Evolutionary conservation across 2,113 vertebrate species (phyloP), one percentile per base, ranked within the genome.

Genomic region (Scomber japonicus): DNA sequence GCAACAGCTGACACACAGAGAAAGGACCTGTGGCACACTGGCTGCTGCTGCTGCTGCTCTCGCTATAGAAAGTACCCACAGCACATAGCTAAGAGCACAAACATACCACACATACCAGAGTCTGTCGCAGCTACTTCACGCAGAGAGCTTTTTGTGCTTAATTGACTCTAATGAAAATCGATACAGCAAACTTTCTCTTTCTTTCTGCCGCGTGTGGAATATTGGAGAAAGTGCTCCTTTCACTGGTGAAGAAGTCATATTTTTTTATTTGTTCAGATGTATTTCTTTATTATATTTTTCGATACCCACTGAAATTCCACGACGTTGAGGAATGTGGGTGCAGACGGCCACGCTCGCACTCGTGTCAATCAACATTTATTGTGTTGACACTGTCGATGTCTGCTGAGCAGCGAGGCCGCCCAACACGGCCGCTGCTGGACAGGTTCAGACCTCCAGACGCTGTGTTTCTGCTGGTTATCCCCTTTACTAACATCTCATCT

Each of bases 1-100:
- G 75, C 67, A 86, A 83, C 93, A 93, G 90, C 91, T 88, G 89
- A 83, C 60, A 17, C 63, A 19, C 72, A 75, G 81, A 72, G 81
- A 89, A 19, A 54, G 61, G 61, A 71, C 60, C 59, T 69, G 77
- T 71, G 80, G 71, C 69, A 65, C 53, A 83, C 44, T 24, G 64
- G 79, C 71, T 84, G 82, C 71, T 46, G 44, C 21, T 46, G 44
- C 21, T 21, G 21, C 21, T 21, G 21, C 21, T 57, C 72, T 75
- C 54, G 56, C 62, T 80, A 65, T 31, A 66, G 69, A 89, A 70
- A 85, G 86, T 78, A 55, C 44, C 71, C 67, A 50, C 86, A 21
- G 4, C 17, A 45, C 80, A 81, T 2, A 31, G 35, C 73, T 75
- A 12, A 66, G 57, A 84, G 69, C 76, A 81, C 76, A 72, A 80